Evolutionary conservation across 2,797 vertebrate species (phyloP).

Genomic region (Aeoliscus strigatus): DNA sequence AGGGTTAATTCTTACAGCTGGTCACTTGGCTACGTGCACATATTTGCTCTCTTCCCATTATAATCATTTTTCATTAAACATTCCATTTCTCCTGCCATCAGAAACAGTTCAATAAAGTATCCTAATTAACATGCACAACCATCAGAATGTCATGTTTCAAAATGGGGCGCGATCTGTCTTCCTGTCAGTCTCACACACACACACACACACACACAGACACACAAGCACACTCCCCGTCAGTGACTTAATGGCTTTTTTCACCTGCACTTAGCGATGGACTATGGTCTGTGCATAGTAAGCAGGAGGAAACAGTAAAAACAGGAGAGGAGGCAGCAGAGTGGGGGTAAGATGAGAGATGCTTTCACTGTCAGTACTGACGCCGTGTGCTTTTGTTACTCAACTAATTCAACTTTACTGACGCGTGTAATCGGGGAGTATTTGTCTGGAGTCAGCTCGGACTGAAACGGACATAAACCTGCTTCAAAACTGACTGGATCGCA

Average conservation of each 20-base stretch:
- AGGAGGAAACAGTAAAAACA: conserved; percentile 46
- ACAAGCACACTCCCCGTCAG: no score
- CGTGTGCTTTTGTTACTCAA: conserved; percentile 35
- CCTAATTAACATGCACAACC: conserved; percentile 79
- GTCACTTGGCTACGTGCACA: no score
- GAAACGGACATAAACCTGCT: no score
- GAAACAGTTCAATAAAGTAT: conserved; percentile 77
- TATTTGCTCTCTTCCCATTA: no score
- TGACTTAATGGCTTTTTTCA: conserved; percentile 68
- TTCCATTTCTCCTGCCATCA: conserved; percentile 66
- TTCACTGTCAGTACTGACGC: conserved; percentile 55
- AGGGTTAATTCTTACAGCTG: no score
- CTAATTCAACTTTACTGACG: conserved; percentile 41
- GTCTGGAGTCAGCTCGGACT: conserved; percentile 30
- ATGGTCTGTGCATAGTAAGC: conserved; percentile 65
- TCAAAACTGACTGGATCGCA: conserved; percentile 23
- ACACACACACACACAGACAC: conserved; percentile 16
- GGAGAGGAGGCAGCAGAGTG: conserved; percentile 13
- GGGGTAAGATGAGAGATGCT: conserved; percentile 38
- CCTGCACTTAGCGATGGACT: conserved; percentile 65
- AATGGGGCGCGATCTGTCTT: conserved; percentile 82
- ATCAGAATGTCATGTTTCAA: conserved; percentile 83
- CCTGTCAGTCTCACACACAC: conserved; percentile 66
- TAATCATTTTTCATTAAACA: conserved; percentile 66
- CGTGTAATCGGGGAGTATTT: conserved; percentile 19